Evolutionary conservation across 2,888 invertebrate genomes (phyloP), one percentile per base, ranked within the genome.

Genomic region (Matsumyia berberina): DNA sequence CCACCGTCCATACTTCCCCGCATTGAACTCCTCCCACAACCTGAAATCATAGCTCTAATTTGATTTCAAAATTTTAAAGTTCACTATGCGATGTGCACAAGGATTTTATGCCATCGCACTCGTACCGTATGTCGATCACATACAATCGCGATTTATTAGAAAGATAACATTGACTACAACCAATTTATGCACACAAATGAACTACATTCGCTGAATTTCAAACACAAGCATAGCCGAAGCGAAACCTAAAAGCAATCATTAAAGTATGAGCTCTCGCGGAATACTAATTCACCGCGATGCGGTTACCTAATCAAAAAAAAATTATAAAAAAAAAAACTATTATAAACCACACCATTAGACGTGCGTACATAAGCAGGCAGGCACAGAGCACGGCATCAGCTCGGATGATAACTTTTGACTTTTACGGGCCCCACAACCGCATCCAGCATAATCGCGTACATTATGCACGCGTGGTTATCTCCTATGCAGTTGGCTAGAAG

Each of bases 171-270:
- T 85, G 85, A 76, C 57, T 66, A 85, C 80, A 80, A 76, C 70
- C 85, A 85, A 85, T 80, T 80, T 85, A 70, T 85, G 85, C 80
- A 76, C 74, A 76, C 80, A 85, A 80, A 80, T 80, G 85, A 80
- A 80, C 74, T 69, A 76, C 85, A 80, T 79, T 83, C 60, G 49
- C 37, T 83, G 57, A 79, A 82, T 72, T 82, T 51, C 29, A 82
- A 82, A 66, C n/a, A 55, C 15, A 55, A 69, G 42, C 77, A 77
- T 58, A 55, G 46, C 29, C 74, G 60, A 74, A 51, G 46, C 51
- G 62, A 57, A 74, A 67, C 73, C 57, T 64, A 62, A 74, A 69
- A 62, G 24, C 69, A 70, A 74, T 79, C 73, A 80, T 74, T 74
- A 80, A 85, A 74, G 29, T 74, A 64, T 51, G 46, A 31, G 24